phyloP scores from a whole-genome alignment of 2,888 invertebrate species.

The Calliphora vomitoria region DNA sequence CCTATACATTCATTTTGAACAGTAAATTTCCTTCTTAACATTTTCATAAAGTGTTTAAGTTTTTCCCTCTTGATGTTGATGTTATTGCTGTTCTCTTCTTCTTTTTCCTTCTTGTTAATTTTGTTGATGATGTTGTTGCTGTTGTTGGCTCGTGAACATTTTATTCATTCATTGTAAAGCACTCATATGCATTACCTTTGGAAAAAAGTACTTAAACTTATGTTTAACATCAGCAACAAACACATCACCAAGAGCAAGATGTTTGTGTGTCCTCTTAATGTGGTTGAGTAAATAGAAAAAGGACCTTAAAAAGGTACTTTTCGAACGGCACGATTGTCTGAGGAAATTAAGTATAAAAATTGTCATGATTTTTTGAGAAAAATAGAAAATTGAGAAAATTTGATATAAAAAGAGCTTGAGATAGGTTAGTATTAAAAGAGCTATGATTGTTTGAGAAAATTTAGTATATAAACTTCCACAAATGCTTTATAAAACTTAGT shows the following conservation, averaged over 20 bases:
- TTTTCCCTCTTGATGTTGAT: conserved; percentile 54
- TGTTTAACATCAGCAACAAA: conserved; percentile 43
- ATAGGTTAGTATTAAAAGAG: no score
- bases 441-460: no score
- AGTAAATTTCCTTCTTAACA: conserved; percentile 72
- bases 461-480: no score
- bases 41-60: conserved; percentile 70
- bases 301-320: conserved; percentile 30
- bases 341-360: no score
- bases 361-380: no score
- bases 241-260: conserved; percentile 27
- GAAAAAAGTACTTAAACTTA: conserved; percentile 56
- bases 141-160: conserved; percentile 53
- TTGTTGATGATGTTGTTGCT: conserved; percentile 47
- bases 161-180: conserved; percentile 59
- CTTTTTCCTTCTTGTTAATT: conserved; percentile 25
- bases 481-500: no score
- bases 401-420: no score
- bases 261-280: conserved; percentile 13
- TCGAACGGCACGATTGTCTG: not conserved
- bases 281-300: not conserved
- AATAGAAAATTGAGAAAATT: no score
- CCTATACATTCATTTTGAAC: conserved; percentile 65
- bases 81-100: conserved; percentile 47
- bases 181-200: conserved; percentile 59